These are phyloP conservation scores for Fopius arisanus DNA, from an alignment of 1,140 invertebrate species.

Conservation along the genomic window DNA sequence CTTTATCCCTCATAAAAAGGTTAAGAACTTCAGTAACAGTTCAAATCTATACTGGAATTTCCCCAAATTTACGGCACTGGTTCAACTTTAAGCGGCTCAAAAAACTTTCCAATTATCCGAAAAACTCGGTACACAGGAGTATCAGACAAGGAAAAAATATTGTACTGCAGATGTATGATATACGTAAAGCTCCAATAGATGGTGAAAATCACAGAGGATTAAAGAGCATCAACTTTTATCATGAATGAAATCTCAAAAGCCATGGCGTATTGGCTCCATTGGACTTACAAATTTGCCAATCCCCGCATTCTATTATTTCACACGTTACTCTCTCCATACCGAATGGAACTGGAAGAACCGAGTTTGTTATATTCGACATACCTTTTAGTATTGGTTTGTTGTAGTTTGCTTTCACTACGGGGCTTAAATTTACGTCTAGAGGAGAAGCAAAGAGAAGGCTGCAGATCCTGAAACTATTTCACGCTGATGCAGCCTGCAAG, in stretches of 20 bases:
- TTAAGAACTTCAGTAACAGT: background rate
- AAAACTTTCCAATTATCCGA: no score
- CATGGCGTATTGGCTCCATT: background rate
- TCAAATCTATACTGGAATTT: no score
- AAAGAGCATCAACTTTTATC: background rate
- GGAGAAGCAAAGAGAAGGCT: constrained; percentile 17
- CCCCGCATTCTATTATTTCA: background rate
- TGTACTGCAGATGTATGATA: background rate
- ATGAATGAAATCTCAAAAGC: background rate
- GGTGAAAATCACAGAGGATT: constrained; percentile 5
- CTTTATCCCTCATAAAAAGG: background rate
- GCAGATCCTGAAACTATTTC: constrained; percentile 40
- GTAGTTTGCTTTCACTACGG: constrained; percentile 40
- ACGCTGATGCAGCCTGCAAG: constrained; percentile 37
- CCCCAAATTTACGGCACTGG: no score
- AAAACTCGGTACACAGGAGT: no score
- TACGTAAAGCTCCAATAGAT: background rate
- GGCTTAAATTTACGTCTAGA: background rate
- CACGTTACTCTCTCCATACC: constrained; percentile 24
- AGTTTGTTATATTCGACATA: constrained; percentile 4
- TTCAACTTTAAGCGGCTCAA: no score
- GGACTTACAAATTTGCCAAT: background rate
- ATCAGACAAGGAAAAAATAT: background rate
- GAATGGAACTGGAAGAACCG: background rate
- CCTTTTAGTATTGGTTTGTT: constrained; percentile 43